Base-by-base conservation (phyloP, 2,797 vertebrate species). In the Acanthurus lineatus region DNA sequence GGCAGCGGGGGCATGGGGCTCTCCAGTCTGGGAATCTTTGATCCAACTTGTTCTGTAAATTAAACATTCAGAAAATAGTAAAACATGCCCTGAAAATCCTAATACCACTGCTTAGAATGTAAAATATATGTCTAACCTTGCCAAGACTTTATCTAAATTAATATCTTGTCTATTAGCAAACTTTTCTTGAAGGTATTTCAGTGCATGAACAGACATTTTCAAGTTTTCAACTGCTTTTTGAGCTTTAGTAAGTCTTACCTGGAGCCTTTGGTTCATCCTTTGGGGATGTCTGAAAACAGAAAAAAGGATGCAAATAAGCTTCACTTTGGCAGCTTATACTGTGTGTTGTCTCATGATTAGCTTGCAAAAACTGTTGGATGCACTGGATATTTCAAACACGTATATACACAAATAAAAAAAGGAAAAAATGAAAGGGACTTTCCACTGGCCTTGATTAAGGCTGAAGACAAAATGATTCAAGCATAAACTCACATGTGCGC, bases 21-120 rank as follows among this genome's bases (percentile, higher is more conserved):
- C 94, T 99, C 98, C 78, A 98, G 94, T 72, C 98, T 94, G 7
- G 97, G 95, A 76, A 99, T 96, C 95, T 99, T 99, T 85, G 96
- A 94, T 78, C 96, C 97, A 47, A 96, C 95, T 81, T 96, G 97
- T 85, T 99, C 97, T 98, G 91, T 47, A 88, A 91, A 84, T 69
- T 22, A 76, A 75, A 38, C 73, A 28, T 25, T 67, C 0, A 53
- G 3, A 28, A 69, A 60, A 12, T 40, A 52, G 0, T 9, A 11
- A 51, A 44, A 52, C 22, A 25, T 68, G 44, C 16, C 32, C 40
- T 52, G 6, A 54, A 81, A 47, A 68, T 6, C 47, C 32, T 61
- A 79, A 70, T 67, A 66, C 47, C 16, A 44, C 5, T 42, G 32
- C 25, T 48, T 42, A n/a, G 16, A 73, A 45, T 19, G 6, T 12